Evolutionary conservation across 1,140 invertebrate genomes (phyloP).

Genomic region (Lepidurus arcticus): DNA sequence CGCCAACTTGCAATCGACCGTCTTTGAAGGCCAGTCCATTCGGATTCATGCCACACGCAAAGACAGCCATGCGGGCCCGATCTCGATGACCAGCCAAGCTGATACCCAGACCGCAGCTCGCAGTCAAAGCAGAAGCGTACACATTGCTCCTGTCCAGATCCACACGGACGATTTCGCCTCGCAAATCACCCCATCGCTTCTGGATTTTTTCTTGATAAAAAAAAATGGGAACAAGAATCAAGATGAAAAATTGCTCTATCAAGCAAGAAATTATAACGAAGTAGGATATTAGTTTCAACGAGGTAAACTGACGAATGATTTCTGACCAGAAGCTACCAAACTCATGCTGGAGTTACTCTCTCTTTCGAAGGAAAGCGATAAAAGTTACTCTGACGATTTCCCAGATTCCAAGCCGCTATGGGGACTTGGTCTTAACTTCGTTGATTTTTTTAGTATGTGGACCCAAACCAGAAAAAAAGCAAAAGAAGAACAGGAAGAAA

Average conservation of each 20-base stretch:
- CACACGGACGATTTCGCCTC: constrained; percentile 56
- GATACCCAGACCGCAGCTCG: constrained; percentile 65
- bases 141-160: constrained; percentile 57
- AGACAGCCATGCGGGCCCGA: constrained; percentile 89
- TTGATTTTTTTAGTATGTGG: too few species aligned
- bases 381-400: too few species aligned
- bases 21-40: constrained; percentile 70
- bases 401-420: too few species aligned
- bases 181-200: constrained; percentile 40
- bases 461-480: too few species aligned
- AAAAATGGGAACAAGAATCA: constrained; percentile 22
- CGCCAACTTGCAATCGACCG: constrained; percentile 76
- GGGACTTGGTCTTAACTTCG: too few species aligned
- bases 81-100: constrained; percentile 91
- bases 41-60: constrained; percentile 89
- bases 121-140: constrained; percentile 41
- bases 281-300: background rate
- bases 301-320: too few species aligned
- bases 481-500: too few species aligned
- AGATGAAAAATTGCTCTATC: background rate
- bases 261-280: background rate
- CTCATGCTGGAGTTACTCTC: too few species aligned
- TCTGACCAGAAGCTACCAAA: too few species aligned
- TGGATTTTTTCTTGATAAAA: constrained; percentile 42
- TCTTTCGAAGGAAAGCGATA: too few species aligned